These are phyloP conservation scores for Ptyas mucosa DNA, from an alignment of 2,113 vertebrate genomes.

Conservation along the genomic window DNA sequence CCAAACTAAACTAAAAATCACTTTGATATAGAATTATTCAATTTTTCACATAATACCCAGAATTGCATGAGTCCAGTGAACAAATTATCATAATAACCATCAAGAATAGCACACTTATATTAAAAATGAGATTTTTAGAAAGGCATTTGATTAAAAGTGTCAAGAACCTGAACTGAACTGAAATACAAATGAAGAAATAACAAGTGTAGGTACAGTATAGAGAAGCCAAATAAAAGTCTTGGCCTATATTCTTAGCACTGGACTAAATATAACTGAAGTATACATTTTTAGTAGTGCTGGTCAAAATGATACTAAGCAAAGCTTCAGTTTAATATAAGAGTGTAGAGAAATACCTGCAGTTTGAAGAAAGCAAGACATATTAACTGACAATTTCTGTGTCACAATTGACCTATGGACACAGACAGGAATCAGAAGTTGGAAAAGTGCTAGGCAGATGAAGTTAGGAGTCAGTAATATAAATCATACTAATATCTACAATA, in stretches of 20 bases:
- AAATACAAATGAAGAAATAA: not conserved
- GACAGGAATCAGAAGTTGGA: not conserved
- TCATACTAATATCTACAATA: not conserved
- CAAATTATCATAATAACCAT: not conserved
- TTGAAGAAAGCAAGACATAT: not conserved
- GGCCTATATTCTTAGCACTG: not conserved
- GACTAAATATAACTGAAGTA: not conserved
- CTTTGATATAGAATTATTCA: not conserved
- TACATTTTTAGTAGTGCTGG: not conserved
- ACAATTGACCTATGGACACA: not conserved
- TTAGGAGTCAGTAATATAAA: not conserved
- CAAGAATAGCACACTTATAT: not conserved
- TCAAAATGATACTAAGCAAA: not conserved
- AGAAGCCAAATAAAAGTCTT: not conserved
- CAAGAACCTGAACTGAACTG: not conserved
- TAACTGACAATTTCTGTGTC: not conserved
- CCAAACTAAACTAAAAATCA: not conserved
- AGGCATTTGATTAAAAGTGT: not conserved
- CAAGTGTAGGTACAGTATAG: not conserved
- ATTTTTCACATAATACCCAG: not conserved
- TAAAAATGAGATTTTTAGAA: not conserved
- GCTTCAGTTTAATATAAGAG: not conserved
- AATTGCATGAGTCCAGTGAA: not conserved
- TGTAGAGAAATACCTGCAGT: not conserved
- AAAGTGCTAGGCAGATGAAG: not conserved